Conservation (phyloP, 2,888 invertebrate genomes). For the Synanthedon tipuliformis region DNA sequence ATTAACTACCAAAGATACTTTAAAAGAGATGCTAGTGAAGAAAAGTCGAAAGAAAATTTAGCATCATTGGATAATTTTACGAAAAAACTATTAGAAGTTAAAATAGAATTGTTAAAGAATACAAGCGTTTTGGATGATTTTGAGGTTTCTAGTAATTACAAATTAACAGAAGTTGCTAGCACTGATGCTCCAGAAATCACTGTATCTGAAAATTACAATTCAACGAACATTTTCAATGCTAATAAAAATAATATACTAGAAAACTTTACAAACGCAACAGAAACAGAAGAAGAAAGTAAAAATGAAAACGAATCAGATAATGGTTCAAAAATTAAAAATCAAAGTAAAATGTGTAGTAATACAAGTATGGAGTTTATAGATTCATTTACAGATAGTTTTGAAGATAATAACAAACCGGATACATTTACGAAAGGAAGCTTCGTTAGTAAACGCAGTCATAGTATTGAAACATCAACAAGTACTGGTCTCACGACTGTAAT, state of each 20-base stretch:
- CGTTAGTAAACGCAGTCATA: neutral
- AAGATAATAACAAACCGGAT: slow-evolving; percentile 4
- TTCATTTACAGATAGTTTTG: slow-evolving; percentile 10
- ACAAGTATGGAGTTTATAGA: slow-evolving; percentile 34
- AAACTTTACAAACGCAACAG: too few species aligned
- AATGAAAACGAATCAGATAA: neutral
- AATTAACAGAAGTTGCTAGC: too few species aligned
- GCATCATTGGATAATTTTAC: slow-evolving; percentile 22
- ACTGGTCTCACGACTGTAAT: neutral
- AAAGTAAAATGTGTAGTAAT: slow-evolving; percentile 42
- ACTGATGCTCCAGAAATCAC: too few species aligned
- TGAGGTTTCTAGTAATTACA: too few species aligned
- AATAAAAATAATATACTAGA: too few species aligned
- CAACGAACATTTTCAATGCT: too few species aligned
- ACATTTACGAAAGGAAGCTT: neutral
- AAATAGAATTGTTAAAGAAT: too few species aligned
- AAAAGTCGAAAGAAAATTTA: slow-evolving; percentile 38
- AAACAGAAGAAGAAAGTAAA: too few species aligned
- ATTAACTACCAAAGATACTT: too few species aligned
- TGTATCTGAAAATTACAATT: too few species aligned
- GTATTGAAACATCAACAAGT: neutral
- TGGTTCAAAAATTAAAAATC: slow-evolving; percentile 13
- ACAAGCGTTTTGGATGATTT: too few species aligned
- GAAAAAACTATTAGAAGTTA: too few species aligned
- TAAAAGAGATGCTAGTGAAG: slow-evolving; percentile 17